Evolutionary conservation across 2,113 vertebrate species (phyloP).

Genomic region (Furnarius figulus): DNA sequence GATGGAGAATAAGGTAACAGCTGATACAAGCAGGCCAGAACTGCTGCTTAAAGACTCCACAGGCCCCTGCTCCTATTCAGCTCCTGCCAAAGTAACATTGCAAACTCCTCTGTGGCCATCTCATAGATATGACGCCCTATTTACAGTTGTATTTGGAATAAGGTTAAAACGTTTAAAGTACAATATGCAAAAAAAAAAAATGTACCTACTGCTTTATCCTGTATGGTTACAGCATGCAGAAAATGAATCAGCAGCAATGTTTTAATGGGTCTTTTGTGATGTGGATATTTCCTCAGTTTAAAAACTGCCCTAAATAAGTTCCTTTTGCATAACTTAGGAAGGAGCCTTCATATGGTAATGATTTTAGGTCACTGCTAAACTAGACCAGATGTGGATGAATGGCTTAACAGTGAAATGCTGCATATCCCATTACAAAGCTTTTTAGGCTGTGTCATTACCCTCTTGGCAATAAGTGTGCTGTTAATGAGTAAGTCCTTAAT

Average conservation of each 20-base stretch:
- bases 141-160: neutral
- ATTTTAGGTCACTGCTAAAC: conserved; percentile 52
- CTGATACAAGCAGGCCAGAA: neutral
- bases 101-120: neutral
- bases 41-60: neutral
- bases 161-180: neutral
- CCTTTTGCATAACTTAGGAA: conserved; percentile 42
- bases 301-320: conserved; percentile 9
- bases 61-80: neutral
- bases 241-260: conserved; percentile 33
- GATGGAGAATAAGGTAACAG: neutral
- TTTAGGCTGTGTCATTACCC: neutral
- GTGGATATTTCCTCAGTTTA: conserved; percentile 43
- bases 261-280: conserved; percentile 46
- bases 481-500: neutral
- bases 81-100: neutral
- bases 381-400: conserved; percentile 52
- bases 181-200: neutral
- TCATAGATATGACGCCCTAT: neutral
- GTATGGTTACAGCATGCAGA: neutral
- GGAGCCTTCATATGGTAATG: conserved; percentile 13
- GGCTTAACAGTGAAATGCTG: conserved; percentile 30
- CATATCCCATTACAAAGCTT: conserved; percentile 49
- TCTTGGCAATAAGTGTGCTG: neutral
- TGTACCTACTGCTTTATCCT: neutral